phyloP scores from a whole-genome alignment of 2,797 vertebrate species.

The Myiothlypis chrysogaster region DNA sequence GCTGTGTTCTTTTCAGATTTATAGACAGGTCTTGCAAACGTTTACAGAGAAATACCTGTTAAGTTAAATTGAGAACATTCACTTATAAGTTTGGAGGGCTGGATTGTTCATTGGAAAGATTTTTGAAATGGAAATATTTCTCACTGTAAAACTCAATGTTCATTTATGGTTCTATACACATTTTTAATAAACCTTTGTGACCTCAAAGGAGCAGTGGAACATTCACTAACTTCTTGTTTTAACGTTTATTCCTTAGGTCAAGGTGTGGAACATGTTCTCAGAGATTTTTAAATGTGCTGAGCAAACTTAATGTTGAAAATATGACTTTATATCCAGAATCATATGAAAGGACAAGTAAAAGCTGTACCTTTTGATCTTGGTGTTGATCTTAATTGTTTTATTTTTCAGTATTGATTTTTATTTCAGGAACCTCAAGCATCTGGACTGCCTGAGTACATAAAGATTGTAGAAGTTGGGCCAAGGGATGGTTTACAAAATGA shows the following conservation, averaged over 20 bases:
- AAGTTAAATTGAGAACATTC: slow-evolving; percentile 13
- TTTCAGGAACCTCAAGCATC: slow-evolving; percentile 76
- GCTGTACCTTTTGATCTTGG: background rate
- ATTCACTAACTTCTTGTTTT: background rate
- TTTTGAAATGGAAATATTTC: slow-evolving; percentile 21
- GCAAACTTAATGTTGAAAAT: background rate
- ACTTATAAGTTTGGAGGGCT: background rate
- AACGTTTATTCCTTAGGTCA: background rate
- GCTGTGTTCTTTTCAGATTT: slow-evolving; percentile 19
- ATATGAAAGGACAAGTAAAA: background rate
- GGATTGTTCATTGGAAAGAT: background rate
- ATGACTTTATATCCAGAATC: background rate
- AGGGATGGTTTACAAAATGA: slow-evolving; percentile 97
- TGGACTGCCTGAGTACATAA: slow-evolving; percentile 86
- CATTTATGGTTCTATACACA: background rate
- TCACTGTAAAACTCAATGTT: background rate
- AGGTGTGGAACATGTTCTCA: background rate
- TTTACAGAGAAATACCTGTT: slow-evolving; percentile 13
- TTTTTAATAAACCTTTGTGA: slow-evolving; percentile 27
- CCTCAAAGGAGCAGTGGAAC: background rate
- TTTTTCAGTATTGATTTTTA: slow-evolving; percentile 5
- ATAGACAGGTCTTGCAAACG: background rate
- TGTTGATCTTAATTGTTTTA: background rate
- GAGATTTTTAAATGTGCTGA: background rate
- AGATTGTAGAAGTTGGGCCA: slow-evolving; percentile 95